Evolutionary conservation across 2,113 vertebrate genomes (phyloP), one percentile per base, ranked within the genome.

Genomic region (Trachemys scripta): DNA sequence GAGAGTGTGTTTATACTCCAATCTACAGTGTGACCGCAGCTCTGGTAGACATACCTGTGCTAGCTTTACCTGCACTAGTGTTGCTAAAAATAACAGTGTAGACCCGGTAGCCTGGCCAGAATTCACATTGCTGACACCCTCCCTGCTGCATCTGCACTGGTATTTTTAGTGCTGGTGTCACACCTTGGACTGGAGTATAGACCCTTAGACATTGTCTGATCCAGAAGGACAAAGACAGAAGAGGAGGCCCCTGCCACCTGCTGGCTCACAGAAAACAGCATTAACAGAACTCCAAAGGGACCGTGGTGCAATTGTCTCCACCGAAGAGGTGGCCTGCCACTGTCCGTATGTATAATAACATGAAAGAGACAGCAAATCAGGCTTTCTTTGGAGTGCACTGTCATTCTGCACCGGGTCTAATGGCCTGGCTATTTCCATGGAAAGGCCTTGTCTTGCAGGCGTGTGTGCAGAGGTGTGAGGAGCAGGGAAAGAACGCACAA

Each of bases 401-500:
- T 65, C 14, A 24, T 91, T 94, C 90, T 87, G 51, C 45, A 3
- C 0, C 88, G 19, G 25, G 62, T 11, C 85, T 49, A 0, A 14
- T 72, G n/a, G 8, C 17, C 31, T 45, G 84, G 5, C 17, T 82
- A 47, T 17, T 82, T 53, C 83, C 57, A 59, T 82, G 82, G 85
- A 11, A 82, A 9, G 19, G 14, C 10, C 90, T 80, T 78, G 42
- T 82, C 51, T 78, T 24, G 0, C 24, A 62, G n/a, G 25, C 0
- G 19, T 57, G 83, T 62, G 17, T 53, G 83, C 78, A 10, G 53
- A 90, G 76, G 83, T 62, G 17, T 53, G 83, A 80, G 11, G 53
- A 90, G 76, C 87, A 88, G 93, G 92, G 96, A 91, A 88, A 16
- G 29, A 16, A 47, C 29, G 49, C 49, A 84, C 92, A 94, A 92